phyloP scores from a whole-genome alignment of 2,113 vertebrate species.

The Hippoglossus stenolepis region DNA sequence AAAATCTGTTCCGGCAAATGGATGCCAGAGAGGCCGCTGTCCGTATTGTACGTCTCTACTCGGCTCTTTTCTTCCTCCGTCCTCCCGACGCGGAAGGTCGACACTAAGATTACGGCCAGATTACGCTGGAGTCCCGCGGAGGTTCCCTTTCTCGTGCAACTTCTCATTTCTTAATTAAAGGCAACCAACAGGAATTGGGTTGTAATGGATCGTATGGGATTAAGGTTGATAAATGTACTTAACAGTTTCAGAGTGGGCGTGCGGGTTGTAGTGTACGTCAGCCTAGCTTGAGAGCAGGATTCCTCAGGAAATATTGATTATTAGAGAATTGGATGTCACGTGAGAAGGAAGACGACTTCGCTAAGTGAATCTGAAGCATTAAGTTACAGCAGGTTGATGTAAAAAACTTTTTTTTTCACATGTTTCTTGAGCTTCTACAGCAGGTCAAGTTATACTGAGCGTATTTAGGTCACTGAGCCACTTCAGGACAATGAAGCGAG shows the following conservation, averaged over 20 bases:
- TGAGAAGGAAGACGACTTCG: constrained; percentile 43
- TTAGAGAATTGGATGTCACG: constrained; percentile 29
- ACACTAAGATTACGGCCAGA: constrained; percentile 77
- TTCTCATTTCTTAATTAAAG: constrained; percentile 76
- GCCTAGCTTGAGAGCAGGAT: constrained; percentile 8
- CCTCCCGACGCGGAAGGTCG: constrained; percentile 45
- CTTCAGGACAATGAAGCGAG: constrained; percentile 43
- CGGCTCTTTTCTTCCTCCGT: constrained; percentile 27
- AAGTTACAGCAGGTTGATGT: constrained; percentile 9
- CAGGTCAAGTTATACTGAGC: constrained; percentile 1
- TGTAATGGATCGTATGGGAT: constrained; percentile 64
- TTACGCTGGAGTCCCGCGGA: constrained; percentile 70
- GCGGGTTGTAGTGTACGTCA: neutral
- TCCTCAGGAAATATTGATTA: constrained; percentile 33
- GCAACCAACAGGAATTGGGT: constrained; percentile 68
- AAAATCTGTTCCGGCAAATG: constrained; percentile 75
- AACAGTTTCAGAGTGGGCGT: constrained; percentile 8
- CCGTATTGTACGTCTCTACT: constrained; percentile 51
- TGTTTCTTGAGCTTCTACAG: constrained; percentile 28
- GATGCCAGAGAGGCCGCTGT: constrained; percentile 54
- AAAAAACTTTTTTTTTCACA: neutral
- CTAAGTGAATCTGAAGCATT: constrained; percentile 25
- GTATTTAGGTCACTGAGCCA: constrained; percentile 57
- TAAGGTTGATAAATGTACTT: constrained; percentile 60
- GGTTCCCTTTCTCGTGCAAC: constrained; percentile 50